These are phyloP conservation scores for Hoplostethus atlanticus DNA, from an alignment of 2,797 vertebrate species.

Conservation along the genomic window DNA sequence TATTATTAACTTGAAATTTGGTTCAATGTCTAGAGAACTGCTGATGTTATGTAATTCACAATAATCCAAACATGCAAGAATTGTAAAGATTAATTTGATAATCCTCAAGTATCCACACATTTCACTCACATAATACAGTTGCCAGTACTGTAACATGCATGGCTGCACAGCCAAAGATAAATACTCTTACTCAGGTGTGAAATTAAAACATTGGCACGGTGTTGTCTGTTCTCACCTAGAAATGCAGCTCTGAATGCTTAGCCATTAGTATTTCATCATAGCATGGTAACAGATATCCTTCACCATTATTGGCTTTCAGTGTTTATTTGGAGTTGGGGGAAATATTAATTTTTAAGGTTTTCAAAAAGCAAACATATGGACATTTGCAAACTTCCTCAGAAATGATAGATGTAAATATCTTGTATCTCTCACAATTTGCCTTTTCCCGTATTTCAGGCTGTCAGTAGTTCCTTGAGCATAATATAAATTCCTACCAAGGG, in stretches of 20 bases:
- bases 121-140: slow-evolving; percentile 14
- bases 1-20: no score
- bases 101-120: neutral
- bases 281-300: slow-evolving; percentile 35
- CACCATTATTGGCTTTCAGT: slow-evolving; percentile 37
- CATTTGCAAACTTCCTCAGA: slow-evolving; percentile 36
- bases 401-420: slow-evolving; percentile 38
- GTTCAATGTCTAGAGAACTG: no score
- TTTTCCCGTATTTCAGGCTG: neutral
- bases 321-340: slow-evolving; percentile 39
- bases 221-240: slow-evolving; percentile 43
- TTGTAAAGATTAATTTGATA: neutral
- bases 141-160: neutral
- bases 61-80: neutral
- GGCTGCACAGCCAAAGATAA: slow-evolving; percentile 38
- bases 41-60: neutral
- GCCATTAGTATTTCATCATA: slow-evolving; percentile 27
- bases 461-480: slow-evolving; percentile 20
- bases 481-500: slow-evolving; percentile 13
- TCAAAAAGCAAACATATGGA: slow-evolving; percentile 51
- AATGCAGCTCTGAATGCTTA: slow-evolving; percentile 40
- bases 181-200: slow-evolving; percentile 65
- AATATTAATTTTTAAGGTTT: slow-evolving; percentile 57
- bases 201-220: slow-evolving; percentile 63
- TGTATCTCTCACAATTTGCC: slow-evolving; percentile 3